phyloP scores from a whole-genome alignment of 2,797 vertebrate genomes.

The Sciurus vulgaris region DNA sequence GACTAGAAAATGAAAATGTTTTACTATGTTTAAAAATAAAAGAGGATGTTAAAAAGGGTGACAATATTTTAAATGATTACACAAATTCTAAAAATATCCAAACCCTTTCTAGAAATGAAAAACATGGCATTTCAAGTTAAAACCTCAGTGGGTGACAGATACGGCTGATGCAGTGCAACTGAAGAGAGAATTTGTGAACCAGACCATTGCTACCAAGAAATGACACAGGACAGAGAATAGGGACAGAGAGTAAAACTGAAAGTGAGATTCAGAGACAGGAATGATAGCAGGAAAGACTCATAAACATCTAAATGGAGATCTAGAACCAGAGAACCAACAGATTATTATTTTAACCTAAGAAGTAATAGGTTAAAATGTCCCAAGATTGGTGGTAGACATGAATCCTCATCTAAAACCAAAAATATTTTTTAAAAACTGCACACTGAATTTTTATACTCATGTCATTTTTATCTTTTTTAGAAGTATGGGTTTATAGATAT shows the following conservation, averaged over 20 bases:
- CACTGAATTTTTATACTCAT: neutral
- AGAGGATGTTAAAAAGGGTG: neutral
- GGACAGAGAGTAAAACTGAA: neutral
- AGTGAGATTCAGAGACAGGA: neutral
- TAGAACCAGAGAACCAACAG: neutral
- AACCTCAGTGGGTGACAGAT: neutral
- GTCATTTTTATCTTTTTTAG: neutral
- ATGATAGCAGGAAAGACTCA: neutral
- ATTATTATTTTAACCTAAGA: neutral
- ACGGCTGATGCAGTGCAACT: neutral
- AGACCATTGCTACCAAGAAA: neutral
- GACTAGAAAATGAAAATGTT: slow-evolving; percentile 34
- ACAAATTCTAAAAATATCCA: neutral
- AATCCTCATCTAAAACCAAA: neutral
- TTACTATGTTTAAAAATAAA: slow-evolving; percentile 6
- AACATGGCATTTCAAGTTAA: neutral
- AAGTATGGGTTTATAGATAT: neutral
- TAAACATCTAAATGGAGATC: neutral
- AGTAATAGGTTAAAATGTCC: neutral
- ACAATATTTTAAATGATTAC: neutral
- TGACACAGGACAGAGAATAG: neutral
- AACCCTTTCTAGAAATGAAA: slow-evolving; percentile 48
- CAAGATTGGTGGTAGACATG: neutral
- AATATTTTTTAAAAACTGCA: neutral
- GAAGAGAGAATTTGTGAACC: neutral